Conservation (phyloP, 2,797 vertebrate genomes). For the Melanotaenia parkinsoni region DNA sequence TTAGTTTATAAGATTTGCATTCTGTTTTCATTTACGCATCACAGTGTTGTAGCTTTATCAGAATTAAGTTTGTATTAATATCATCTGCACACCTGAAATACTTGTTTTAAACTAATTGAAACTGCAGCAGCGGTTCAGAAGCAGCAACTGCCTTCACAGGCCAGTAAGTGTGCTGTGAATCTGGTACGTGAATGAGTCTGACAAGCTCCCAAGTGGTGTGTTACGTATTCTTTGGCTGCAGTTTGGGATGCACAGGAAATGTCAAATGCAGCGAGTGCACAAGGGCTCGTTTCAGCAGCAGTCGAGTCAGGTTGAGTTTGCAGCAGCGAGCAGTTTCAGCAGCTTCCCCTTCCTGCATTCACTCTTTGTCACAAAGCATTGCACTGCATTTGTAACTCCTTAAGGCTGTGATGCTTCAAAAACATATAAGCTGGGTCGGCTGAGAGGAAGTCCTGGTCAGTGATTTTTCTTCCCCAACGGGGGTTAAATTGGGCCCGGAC, state of each 20-base stretch:
- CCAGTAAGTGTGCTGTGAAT: not conserved
- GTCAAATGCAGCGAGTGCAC: not conserved
- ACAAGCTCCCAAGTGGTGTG: slow-evolving; percentile 3
- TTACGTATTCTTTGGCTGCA: slow-evolving; percentile 7
- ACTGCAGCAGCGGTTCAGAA: not conserved
- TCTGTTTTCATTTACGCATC: too few relatives aligned
- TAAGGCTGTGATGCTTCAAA: not conserved
- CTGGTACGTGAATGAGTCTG: slow-evolving; percentile 8
- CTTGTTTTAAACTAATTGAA: not conserved
- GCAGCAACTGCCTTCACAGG: not conserved
- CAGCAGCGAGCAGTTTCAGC: not conserved
- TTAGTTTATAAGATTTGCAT: too few relatives aligned
- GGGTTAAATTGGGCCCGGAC: too few relatives aligned
- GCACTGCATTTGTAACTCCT: not conserved
- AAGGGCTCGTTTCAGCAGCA: slow-evolving; percentile 4
- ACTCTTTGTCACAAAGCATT: not conserved
- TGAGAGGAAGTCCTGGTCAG: not conserved
- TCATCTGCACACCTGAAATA: not conserved
- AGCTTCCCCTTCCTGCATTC: not conserved
- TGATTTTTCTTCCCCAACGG: not conserved
- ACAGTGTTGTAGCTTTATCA: too few relatives aligned
- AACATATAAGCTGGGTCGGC: not conserved
- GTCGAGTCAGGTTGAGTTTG: not conserved
- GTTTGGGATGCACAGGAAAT: slow-evolving; percentile 4
- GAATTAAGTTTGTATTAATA: not conserved